Percentiles rank a stretch among this genome's conserved stretches.
These are phyloP conservation scores for Cotesia congregata DNA, from an alignment of 2,888 invertebrate species.

Conservation along the genomic window DNA sequence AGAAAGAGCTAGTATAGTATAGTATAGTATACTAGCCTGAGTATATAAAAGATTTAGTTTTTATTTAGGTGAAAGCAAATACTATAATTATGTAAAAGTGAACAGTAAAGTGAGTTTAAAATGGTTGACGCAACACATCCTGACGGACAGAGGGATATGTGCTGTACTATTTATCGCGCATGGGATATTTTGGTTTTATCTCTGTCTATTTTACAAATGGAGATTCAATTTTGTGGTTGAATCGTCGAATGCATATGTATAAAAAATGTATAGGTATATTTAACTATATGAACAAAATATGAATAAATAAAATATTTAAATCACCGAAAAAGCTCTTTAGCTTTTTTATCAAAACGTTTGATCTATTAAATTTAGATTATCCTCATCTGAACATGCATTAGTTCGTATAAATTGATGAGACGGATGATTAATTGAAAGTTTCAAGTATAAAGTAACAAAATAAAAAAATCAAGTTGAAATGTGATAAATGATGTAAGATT, in stretches of 20 bases:
- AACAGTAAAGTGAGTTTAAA: background rate
- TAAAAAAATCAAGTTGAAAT: constrained; percentile 21
- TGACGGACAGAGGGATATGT: constrained; percentile 23
- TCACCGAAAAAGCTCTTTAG: background rate
- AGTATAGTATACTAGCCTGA: no score
- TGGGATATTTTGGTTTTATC: constrained; percentile 7
- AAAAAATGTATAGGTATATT: constrained; percentile 10
- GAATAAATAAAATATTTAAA: background rate
- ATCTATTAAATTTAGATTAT: background rate
- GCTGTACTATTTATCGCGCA: constrained; percentile 10
- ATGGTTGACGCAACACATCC: constrained; percentile 30
- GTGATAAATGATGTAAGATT: constrained; percentile 7
- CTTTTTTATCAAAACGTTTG: background rate
- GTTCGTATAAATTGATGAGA: background rate
- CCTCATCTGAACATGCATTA: background rate
- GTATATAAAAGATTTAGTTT: background rate
- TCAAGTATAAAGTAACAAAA: constrained; percentile 34
- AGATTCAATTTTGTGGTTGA: constrained; percentile 32
- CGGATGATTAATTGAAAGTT: background rate
- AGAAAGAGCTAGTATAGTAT: background rate
- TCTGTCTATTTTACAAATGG: constrained; percentile 28
- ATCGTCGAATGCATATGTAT: background rate
- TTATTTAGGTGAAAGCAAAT: background rate
- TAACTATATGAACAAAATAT: background rate
- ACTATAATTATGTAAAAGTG: background rate